These are phyloP conservation scores for Ceriagrion tenellum DNA, from an alignment of 2,888 invertebrate species.

Conservation along the genomic window DNA sequence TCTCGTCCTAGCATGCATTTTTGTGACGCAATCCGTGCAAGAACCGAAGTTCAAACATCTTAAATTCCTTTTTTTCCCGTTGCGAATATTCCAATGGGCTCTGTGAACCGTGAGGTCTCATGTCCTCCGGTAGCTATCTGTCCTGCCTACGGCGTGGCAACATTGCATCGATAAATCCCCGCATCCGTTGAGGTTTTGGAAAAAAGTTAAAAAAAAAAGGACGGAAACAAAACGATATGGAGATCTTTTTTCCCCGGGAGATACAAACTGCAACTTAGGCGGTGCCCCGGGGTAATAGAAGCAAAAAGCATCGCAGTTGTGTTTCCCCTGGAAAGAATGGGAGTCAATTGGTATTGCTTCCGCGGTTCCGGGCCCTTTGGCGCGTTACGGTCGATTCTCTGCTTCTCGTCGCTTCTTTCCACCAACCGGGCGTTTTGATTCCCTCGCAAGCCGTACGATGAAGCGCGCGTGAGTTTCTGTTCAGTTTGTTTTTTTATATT, in stretches of 20 bases:
- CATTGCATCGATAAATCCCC: not conserved
- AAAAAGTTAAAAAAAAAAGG: not conserved
- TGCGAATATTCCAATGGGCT: no score
- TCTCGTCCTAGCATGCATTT: no score
- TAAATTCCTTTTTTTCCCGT: no score
- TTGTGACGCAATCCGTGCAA: no score
- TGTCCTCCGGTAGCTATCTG: not conserved
- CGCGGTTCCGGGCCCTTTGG: not conserved
- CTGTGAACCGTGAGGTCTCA: not conserved
- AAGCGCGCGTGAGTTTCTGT: not conserved
- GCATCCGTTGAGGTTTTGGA: not conserved
- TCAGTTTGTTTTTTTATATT: not conserved
- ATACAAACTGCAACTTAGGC: not conserved
- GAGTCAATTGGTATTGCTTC: conserved; percentile 3
- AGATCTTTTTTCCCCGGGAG: not conserved
- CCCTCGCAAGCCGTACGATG: not conserved
- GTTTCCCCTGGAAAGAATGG: conserved; percentile 1
- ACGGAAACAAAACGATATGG: not conserved
- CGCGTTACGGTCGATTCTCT: not conserved
- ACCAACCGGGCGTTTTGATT: no score
- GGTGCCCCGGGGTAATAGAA: not conserved
- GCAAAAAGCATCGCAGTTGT: not conserved
- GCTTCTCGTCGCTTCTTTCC: no score
- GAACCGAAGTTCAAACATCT: no score
- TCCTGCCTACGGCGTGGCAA: not conserved